phyloP scores from a whole-genome alignment of 2,113 vertebrate genomes.

The Gobiocypris rarus region DNA sequence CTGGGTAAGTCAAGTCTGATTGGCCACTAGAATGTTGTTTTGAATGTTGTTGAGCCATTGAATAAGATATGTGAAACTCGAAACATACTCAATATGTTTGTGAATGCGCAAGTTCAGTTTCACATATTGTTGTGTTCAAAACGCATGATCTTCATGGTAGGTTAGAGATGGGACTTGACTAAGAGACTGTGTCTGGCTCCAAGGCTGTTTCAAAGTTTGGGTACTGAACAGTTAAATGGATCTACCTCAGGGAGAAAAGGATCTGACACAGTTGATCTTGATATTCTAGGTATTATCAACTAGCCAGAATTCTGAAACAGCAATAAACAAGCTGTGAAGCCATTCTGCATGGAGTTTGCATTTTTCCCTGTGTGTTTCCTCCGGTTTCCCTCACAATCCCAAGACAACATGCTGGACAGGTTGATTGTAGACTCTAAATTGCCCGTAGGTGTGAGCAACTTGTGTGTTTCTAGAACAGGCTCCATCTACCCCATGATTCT shows the following conservation, averaged over 20 bases:
- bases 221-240: too few species aligned
- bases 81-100: not conserved
- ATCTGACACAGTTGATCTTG: too few species aligned
- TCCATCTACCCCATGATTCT: not conserved
- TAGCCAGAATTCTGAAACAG: too few species aligned
- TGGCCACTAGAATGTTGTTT: not conserved
- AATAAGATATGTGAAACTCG: not conserved
- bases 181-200: not conserved
- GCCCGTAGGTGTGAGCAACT: not conserved
- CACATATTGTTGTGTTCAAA: not conserved
- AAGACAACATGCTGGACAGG: not conserved
- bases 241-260: too few species aligned
- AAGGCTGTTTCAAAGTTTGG: not conserved
- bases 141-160: not conserved
- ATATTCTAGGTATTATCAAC: too few species aligned
- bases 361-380: too few species aligned
- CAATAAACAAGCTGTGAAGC: too few species aligned
- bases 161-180: not conserved
- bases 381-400: not conserved
- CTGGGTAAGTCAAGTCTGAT: conserved; percentile 49
- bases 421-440: not conserved
- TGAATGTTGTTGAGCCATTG: not conserved
- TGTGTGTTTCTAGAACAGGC: not conserved
- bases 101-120: not conserved
- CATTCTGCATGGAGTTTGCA: too few species aligned